phyloP scores from a whole-genome alignment of 2,113 vertebrate species.

The Tinamus guttatus region DNA sequence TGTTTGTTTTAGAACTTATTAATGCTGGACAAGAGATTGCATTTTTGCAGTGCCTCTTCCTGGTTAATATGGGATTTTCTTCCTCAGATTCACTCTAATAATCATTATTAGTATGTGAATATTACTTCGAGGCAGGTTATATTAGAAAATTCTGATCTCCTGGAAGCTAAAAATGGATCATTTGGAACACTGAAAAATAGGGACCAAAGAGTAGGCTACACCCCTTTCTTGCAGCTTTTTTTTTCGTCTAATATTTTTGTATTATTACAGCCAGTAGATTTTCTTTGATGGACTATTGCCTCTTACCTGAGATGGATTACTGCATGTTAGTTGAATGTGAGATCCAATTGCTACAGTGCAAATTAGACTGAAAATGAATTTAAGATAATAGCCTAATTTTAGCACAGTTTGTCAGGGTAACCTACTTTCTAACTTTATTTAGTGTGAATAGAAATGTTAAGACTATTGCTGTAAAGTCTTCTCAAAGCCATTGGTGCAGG shows the following conservation, averaged over 20 bases:
- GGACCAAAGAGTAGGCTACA: not conserved
- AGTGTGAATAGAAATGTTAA: not conserved
- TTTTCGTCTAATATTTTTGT: not conserved
- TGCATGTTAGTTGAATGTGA: not conserved
- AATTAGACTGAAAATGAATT: not conserved
- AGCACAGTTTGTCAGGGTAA: not conserved
- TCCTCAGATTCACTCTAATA: accelerated
- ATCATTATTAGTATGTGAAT: accelerated
- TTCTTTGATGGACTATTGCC: not conserved
- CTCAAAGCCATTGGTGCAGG: accelerated
- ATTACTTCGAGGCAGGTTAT: not conserved
- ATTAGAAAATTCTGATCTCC: not conserved
- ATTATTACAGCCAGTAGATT: not conserved
- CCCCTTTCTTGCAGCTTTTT: not conserved
- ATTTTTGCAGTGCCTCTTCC: not conserved
- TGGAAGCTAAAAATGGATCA: not conserved
- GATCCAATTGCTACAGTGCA: not conserved
- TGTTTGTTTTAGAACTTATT: too few relatives aligned
- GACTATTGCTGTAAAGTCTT: not conserved
- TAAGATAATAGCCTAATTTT: not conserved
- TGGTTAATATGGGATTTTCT: not conserved
- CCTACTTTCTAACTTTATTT: not conserved
- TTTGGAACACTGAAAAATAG: not conserved
- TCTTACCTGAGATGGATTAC: not conserved
- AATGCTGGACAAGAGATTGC: not conserved